These are phyloP conservation scores for Lasioglossum morio DNA, from an alignment of 2,888 invertebrate species.

Conservation along the genomic window DNA sequence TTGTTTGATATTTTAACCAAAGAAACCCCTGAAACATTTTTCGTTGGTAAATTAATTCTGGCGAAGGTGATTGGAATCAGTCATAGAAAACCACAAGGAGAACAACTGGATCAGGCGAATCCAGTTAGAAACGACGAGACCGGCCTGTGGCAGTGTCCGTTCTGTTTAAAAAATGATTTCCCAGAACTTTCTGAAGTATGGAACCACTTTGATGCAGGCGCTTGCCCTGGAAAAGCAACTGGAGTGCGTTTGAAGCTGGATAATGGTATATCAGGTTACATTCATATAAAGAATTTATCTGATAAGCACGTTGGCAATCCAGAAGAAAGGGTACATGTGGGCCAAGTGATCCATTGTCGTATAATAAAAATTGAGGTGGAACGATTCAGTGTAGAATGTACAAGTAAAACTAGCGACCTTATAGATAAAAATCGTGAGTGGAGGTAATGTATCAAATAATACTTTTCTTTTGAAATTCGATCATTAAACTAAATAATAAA, in stretches of 20 bases:
- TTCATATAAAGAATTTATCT: conserved; percentile 96
- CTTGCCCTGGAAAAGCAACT: conserved; percentile 97
- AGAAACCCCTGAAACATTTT: conserved; percentile 97
- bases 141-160: conserved; percentile 98
- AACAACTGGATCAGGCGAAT: conserved; percentile 97
- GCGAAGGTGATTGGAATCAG: conserved; percentile 93
- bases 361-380: conserved; percentile 98
- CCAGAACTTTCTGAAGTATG: conserved; percentile 98
- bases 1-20: conserved; percentile 98
- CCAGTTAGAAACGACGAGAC: conserved; percentile 97
- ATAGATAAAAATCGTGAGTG: conserved; percentile 95
- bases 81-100: conserved; percentile 95
- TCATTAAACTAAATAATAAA: conserved; percentile 13
- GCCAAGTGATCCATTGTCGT: conserved; percentile 94
- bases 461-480: not conserved
- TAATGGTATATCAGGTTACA: conserved; percentile 96
- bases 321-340: conserved; percentile 94
- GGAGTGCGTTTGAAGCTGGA: conserved; percentile 96
- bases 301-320: conserved; percentile 97
- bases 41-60: conserved; percentile 93
- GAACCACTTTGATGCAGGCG: conserved; percentile 98
- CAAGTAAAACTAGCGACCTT: conserved; percentile 96
- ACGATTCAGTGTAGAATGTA: conserved; percentile 96
- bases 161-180: conserved; percentile 98
- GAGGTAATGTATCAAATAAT: conserved; percentile 86